phyloP scores from a whole-genome alignment of 2,113 vertebrate species.

The Zapus hudsonius region DNA sequence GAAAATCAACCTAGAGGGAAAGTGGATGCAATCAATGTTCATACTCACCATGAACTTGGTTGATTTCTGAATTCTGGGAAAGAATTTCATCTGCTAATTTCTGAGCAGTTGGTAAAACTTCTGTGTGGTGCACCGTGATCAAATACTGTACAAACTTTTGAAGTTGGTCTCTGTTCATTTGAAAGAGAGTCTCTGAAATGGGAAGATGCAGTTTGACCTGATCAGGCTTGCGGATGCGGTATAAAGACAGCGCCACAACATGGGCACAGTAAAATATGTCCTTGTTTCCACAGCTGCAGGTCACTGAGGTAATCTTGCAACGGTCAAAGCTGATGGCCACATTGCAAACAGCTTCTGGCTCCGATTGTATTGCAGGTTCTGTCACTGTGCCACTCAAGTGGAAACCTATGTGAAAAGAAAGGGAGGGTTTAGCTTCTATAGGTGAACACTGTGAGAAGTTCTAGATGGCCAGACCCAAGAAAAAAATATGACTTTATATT shows the following conservation, averaged over 20 bases:
- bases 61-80: constrained; percentile 99
- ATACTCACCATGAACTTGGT: constrained; percentile 98
- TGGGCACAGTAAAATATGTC: constrained; percentile 99
- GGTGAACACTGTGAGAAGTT: background rate
- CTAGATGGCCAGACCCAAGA: background rate
- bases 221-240: constrained; percentile 98
- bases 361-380: constrained; percentile 94
- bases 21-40: constrained; percentile 44
- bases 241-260: constrained; percentile 97
- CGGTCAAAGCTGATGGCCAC: constrained; percentile 99
- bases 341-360: constrained; percentile 96
- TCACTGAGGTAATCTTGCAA: constrained; percentile 99
- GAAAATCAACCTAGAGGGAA: constrained; percentile 41
- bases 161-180: constrained; percentile 99
- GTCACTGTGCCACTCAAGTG: constrained; percentile 98
- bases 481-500: constrained; percentile 10
- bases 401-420: constrained; percentile 88
- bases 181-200: constrained; percentile 99
- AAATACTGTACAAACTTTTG: constrained; percentile 99
- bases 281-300: constrained; percentile 99
- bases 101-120: constrained; percentile 98
- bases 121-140: constrained; percentile 98
- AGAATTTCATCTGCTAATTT: constrained; percentile 99
- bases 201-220: constrained; percentile 99
- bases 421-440: constrained; percentile 53